Evolutionary conservation across 2,888 invertebrate species (phyloP).

Genomic region (Tethea ocularis): DNA sequence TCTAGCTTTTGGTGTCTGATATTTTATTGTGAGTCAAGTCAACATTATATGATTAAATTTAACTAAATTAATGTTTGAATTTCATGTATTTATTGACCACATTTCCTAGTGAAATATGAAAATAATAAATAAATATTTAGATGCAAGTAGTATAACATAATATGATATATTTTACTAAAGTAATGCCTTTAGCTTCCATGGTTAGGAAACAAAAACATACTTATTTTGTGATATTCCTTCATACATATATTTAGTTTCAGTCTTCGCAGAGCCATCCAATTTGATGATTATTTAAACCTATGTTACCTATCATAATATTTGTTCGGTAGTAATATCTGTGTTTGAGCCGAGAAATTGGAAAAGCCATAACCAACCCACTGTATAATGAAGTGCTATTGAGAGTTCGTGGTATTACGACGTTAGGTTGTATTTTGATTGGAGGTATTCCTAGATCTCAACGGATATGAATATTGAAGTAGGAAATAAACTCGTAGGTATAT

Average conservation of each 20-base stretch:
- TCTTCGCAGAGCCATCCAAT: neutral
- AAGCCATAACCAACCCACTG: neutral
- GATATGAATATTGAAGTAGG: constrained; percentile 48
- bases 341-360: neutral
- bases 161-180: too few relatives aligned
- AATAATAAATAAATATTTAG: too few relatives aligned
- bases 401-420: neutral
- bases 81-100: too few relatives aligned
- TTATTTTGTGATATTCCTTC: neutral
- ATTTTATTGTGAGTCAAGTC: neutral
- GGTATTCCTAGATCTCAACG: neutral
- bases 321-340: neutral
- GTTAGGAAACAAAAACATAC: neutral
- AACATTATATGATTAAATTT: too few relatives aligned
- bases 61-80: too few relatives aligned
- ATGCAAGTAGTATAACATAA: too few relatives aligned
- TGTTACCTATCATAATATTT: neutral
- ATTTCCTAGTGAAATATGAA: too few relatives aligned
- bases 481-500: constrained; percentile 48
- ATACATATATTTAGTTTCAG: neutral
- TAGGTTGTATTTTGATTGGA: constrained; percentile 6
- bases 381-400: constrained; percentile 3
- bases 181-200: too few relatives aligned
- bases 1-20: neutral
- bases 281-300: neutral